Percentiles rank a stretch among this genome's conserved stretches.
Conservation (phyloP, 2,113 vertebrate species). For the Mellivora capensis region DNA sequence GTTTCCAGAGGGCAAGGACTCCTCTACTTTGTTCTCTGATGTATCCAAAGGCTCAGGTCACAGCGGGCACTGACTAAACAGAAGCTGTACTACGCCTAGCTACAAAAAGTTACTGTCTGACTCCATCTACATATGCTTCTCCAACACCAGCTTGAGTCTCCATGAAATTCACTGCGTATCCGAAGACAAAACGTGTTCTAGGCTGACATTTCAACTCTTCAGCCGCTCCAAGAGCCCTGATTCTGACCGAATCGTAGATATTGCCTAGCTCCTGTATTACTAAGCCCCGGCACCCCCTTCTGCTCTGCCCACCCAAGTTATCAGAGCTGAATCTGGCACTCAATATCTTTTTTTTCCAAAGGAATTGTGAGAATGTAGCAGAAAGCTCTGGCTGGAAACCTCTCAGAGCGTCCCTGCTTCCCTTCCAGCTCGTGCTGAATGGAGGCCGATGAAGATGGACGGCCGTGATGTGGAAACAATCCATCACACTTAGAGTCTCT, state of each 20-base stretch:
- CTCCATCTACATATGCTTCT: background rate
- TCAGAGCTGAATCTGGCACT: background rate
- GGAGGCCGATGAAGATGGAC: constrained; percentile 66
- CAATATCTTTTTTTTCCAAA: background rate
- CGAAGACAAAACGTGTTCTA: background rate
- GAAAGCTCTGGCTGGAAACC: background rate
- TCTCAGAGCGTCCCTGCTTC: background rate
- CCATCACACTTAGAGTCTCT: constrained; percentile 69
- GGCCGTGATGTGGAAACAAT: constrained; percentile 54
- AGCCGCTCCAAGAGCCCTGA: background rate
- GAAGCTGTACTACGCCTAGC: background rate
- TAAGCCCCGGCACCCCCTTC: background rate
- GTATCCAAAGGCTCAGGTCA: background rate
- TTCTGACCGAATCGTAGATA: background rate
- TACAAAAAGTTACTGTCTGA: background rate
- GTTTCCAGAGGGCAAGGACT: background rate
- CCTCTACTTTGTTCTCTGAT: background rate
- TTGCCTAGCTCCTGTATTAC: background rate
- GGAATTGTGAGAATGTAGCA: background rate
- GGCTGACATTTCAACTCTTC: background rate
- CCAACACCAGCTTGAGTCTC: background rate
- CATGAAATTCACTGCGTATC: background rate
- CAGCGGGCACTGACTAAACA: background rate
- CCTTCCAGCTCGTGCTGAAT: constrained; percentile 34
- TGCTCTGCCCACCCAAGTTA: background rate